Evolutionary conservation across 2,797 vertebrate species (phyloP).

Genomic region (Poecilia velifera): DNA sequence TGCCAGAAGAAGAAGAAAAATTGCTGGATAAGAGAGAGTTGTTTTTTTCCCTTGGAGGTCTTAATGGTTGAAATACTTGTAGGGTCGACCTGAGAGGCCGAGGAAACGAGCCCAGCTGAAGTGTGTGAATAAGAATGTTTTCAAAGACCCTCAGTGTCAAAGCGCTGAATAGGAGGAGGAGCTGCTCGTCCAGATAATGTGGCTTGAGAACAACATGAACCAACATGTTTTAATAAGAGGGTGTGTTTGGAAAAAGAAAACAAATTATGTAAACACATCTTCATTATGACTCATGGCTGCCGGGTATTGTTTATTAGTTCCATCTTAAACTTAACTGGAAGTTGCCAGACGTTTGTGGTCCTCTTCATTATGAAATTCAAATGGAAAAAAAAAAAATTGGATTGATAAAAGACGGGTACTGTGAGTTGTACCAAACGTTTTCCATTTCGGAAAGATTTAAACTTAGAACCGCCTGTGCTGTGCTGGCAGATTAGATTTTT

Average conservation of each 20-base stretch:
- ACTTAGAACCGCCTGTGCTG: background rate
- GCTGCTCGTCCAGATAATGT: background rate
- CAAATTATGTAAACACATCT: background rate
- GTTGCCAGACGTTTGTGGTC: background rate
- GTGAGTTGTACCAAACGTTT: background rate
- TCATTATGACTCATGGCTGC: background rate
- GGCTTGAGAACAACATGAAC: constrained; percentile 4
- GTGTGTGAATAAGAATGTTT: background rate
- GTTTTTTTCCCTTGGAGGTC: background rate
- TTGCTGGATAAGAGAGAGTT: constrained; percentile 20
- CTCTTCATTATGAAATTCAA: background rate
- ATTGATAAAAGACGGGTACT: background rate
- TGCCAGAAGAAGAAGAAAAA: constrained; percentile 15
- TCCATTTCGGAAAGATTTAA: background rate
- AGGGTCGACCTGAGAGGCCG: background rate
- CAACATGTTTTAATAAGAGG: constrained; percentile 10
- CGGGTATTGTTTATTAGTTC: background rate
- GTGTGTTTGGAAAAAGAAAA: background rate
- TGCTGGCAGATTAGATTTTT: background rate
- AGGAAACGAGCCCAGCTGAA: constrained; percentile 11
- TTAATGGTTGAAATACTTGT: constrained; percentile 23
- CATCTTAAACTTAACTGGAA: background rate
- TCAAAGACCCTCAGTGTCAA: background rate
- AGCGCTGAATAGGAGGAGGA: background rate
- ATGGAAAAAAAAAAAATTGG: background rate